A percentile compares a stretch with the other conserved stretches of the same genome.
Evolutionary conservation across 37 sponge, comb jelly and placozoan genomes (phyloP).

Genomic region (Ianthella basta): DNA sequence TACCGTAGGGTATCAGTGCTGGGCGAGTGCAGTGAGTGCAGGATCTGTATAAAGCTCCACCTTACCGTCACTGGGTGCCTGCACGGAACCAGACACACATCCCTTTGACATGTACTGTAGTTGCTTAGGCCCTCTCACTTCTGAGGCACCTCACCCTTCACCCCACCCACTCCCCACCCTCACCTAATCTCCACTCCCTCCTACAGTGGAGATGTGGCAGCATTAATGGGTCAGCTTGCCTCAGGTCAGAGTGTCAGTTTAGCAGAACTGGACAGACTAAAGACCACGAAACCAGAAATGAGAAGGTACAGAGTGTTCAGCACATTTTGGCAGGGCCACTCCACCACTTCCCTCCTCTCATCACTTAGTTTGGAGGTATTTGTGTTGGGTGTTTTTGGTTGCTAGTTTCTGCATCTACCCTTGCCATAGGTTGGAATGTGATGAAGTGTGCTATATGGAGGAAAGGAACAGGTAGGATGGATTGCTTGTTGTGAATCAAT

Average conservation of each 20-base stretch:
- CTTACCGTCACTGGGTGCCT: too few relatives aligned
- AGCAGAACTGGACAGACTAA: conserved; percentile 17
- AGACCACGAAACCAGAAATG: neutral
- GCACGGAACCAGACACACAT: too few relatives aligned
- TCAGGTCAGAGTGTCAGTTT: conserved; percentile 53
- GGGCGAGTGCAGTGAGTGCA: too few relatives aligned
- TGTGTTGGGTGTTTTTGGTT: neutral
- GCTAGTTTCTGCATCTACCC: neutral
- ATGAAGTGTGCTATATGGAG: conserved; percentile 78
- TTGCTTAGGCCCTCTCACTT: too few relatives aligned
- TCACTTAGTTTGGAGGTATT: neutral
- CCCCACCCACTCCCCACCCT: too few relatives aligned
- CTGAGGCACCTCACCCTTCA: too few relatives aligned
- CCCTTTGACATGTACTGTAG: too few relatives aligned
- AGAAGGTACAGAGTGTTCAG: conserved; percentile 1
- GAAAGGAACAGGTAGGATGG: conserved; percentile 74
- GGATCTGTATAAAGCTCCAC: too few relatives aligned
- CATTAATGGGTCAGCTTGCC: conserved; percentile 56
- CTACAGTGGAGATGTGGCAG: conserved; percentile 49
- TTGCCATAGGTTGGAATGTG: conserved; percentile 70
- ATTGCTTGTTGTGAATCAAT: neutral
- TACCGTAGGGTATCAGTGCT: too few relatives aligned
- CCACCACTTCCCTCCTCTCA: neutral
- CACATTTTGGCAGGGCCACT: neutral
- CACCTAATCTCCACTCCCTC: neutral